Evolutionary conservation across 2,797 vertebrate genomes (phyloP), one percentile per base, ranked within the genome.

Genomic region (Hypotaenidia okinawae): DNA sequence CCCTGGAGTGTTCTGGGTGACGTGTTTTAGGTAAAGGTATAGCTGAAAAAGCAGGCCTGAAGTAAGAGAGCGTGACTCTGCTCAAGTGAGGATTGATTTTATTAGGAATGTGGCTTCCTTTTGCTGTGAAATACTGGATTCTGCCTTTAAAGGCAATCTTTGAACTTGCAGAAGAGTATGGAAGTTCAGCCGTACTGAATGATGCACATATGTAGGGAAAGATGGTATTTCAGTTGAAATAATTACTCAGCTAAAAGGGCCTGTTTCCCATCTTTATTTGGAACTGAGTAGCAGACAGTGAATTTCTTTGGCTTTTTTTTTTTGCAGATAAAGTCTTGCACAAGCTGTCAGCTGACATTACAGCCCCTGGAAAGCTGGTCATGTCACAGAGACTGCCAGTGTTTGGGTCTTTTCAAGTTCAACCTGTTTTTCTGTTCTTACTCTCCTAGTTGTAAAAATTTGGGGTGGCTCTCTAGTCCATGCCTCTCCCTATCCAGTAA

Each of bases 291-390:
- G 87, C 81, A 85, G 41, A 21, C 82, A 68, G 47, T 51, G 39
- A 28, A 63, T 89, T 87, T 78, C 43, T 81, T 52, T 75, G 76
- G 68, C 62, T 70, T 70, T 87, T 74, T 66, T 62, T 70, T 69
- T 87, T 74, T 66, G 64, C 75, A 87, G 78, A 93, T 92, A 19
- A 75, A 87, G 62, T n/a, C 94, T 96, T 96, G 91, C 89, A 66
- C 87, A 89, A 94, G 55, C 84, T 77, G 77, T 92, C 94, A 95
- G 93, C 87, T 94, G 89, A 87, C 89, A 32, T 17, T 22, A 1
- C 84, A 89, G 70, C 66, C 91, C 86, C 75, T 74, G 82, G 77
- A 83, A 77, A 30, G 41, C 79, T 75, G 72, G 3, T 69, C 1
- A 0, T 51, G 30, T 63, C 37, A 9, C 2, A 11, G 23, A 61